A percentile compares a stretch with the other conserved stretches of the same genome.
Conservation (phyloP, 2,888 invertebrate genomes). For the Phlogophora meticulosa region DNA sequence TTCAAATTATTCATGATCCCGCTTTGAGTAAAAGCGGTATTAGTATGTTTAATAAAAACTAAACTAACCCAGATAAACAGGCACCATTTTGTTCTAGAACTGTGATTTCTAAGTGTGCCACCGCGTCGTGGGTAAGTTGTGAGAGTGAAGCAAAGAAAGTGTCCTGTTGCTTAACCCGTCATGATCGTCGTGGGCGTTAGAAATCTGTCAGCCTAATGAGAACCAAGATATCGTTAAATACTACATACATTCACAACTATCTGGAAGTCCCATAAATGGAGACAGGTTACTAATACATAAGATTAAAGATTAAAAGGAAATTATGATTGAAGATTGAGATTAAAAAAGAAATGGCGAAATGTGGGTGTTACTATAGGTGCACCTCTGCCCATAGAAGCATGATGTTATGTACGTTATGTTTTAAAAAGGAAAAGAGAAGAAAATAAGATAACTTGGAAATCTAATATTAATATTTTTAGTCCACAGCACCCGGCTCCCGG, state of each 20-base stretch:
- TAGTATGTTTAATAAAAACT: not conserved
- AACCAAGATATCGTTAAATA: conserved; percentile 40
- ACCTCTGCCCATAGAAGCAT: too few species aligned
- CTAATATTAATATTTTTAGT: too few species aligned
- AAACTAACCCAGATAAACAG: not conserved
- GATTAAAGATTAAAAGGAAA: not conserved
- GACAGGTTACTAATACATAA: conserved; percentile 1
- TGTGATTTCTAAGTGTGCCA: conserved; percentile 41
- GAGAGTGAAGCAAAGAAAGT: conserved; percentile 57
- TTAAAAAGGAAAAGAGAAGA: too few species aligned
- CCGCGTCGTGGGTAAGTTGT: conserved; percentile 27
- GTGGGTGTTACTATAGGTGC: too few species aligned
- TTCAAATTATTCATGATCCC: too few species aligned
- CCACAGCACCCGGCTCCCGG: too few species aligned
- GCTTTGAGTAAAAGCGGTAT: too few species aligned
- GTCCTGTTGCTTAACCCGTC: conserved; percentile 48
- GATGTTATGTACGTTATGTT: too few species aligned
- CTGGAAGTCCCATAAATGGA: conserved; percentile 19
- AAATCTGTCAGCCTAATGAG: conserved; percentile 50
- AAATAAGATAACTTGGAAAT: too few species aligned
- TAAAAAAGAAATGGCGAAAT: too few species aligned
- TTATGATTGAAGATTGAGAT: not conserved
- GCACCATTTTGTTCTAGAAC: conserved; percentile 28
- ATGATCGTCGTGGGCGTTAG: conserved; percentile 53
- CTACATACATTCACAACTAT: conserved; percentile 25